Base-by-base conservation (phyloP, 2,113 vertebrate genomes). In the Pachyramphus minor region DNA sequence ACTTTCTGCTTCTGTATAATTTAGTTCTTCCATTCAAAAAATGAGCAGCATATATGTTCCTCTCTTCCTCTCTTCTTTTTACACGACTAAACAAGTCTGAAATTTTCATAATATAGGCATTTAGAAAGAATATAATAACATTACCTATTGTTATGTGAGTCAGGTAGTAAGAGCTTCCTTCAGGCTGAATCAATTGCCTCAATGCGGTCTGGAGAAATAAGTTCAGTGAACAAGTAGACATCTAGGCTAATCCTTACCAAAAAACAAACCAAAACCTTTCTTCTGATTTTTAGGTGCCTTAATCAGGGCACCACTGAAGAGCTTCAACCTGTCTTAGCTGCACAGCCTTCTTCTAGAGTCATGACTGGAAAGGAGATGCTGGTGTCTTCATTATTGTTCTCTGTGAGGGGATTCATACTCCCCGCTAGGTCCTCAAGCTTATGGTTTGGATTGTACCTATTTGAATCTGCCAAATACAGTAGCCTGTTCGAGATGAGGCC, bases 401-500 rank as follows among this genome's bases (percentile, higher is more conserved):
- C 12, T 28, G 6, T 22, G 28, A 76, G 37, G 3, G 33, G 47
- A 39, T 59, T 76, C 4, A 9, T 45, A n/a, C 24, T 77, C 35
- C 19, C 6, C 68, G 9, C 17, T 28, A 30, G 17, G 19, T 77
- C 76, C 19, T 72, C 37, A 53, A 5, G 28, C 12, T 69, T 14
- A 17, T 56, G 37, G 30, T 67, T 41, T 86, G 80, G 45, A 52
- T 30, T 50, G 28, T 20, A 53, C 13, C 9, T 56, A 14, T 21
- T 37, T 56, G 42, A 53, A 72, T 15, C 13, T 73, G 24, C 4
- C 33, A 45, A 33, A 80, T 41, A 11, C 20, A 68, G 22, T 1
- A 58, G 39, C 23, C 23, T 39, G 50, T 14, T 42, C 0, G 0
- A 91, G 39, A 31, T 1, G 3, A 63, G 39, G 44, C 23, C 30